phyloP scores from a whole-genome alignment of 2,113 vertebrate species.

The Vidua macroura region DNA sequence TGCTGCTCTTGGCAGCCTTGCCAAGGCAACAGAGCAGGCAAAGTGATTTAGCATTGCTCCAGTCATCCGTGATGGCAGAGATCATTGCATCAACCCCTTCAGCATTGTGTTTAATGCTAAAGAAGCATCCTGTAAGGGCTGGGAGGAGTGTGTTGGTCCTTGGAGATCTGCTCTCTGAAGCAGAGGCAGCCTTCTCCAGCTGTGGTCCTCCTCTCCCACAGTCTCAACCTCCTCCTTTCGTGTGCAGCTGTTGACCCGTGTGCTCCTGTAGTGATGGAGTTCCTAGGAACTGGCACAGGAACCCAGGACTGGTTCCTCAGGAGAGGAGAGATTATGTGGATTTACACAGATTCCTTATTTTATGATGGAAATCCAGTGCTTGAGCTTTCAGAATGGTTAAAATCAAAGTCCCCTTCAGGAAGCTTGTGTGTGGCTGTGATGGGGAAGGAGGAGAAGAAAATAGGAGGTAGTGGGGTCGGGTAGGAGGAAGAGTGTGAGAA shows the following conservation, averaged over 20 bases:
- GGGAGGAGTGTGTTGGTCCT: background rate
- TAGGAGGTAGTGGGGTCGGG: background rate
- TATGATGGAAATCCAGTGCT: background rate
- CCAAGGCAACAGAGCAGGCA: conserved; percentile 17
- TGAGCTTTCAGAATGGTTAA: background rate
- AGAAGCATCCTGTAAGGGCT: conserved; percentile 6
- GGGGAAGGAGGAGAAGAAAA: background rate
- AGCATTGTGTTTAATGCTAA: conserved; percentile 15
- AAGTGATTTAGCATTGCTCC: conserved; percentile 24
- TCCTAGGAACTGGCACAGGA: background rate
- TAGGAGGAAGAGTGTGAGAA: background rate
- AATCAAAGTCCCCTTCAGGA: background rate
- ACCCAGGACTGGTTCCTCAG: background rate
- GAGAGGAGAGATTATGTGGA: background rate
- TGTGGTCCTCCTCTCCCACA: background rate
- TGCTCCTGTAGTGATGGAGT: background rate
- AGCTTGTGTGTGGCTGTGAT: background rate
- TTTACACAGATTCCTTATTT: background rate
- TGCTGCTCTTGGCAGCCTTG: conserved; percentile 16
- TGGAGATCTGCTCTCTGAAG: background rate
- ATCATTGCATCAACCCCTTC: conserved; percentile 32
- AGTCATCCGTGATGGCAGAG: conserved; percentile 39
- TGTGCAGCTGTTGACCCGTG: rapidly evolving
- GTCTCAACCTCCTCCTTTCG: rapidly evolving
- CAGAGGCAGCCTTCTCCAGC: conserved; percentile 1